Evolutionary conservation across 2,888 invertebrate species (phyloP).

Genomic region (Nomada flava): DNA sequence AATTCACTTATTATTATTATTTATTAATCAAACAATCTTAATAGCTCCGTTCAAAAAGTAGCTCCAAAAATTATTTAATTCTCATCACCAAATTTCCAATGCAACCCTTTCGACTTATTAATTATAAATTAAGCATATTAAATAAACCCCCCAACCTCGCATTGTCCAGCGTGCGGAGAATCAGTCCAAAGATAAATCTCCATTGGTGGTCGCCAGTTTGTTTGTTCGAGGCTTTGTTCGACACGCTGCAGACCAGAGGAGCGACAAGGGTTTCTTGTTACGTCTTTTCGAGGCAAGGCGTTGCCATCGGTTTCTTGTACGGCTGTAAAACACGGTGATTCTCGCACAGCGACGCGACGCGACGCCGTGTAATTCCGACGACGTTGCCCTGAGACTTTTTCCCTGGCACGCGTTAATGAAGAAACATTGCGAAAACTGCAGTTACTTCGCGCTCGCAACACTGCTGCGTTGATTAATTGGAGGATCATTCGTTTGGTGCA

Average conservation of each 20-base stretch:
- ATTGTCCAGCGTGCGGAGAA: not conserved
- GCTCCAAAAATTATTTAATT: no score
- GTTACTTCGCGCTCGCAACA: not conserved
- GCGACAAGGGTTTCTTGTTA: slow-evolving; percentile 33
- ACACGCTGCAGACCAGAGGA: slow-evolving; percentile 5
- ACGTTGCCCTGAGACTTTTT: not conserved
- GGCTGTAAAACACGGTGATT: slow-evolving; percentile 26
- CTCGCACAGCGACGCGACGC: slow-evolving; percentile 22
- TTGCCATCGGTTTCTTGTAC: slow-evolving; percentile 36
- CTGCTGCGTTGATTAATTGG: slow-evolving; percentile 10
- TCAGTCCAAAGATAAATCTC: slow-evolving; percentile 14
- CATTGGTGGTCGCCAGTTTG: slow-evolving; percentile 1
- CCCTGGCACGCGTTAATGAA: slow-evolving; percentile 10
- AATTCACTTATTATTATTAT: no score
- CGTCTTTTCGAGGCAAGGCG: slow-evolving; percentile 16
- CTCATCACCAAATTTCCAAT: no score
- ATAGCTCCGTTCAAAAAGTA: no score
- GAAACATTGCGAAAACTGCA: slow-evolving; percentile 20
- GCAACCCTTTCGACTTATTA: no score
- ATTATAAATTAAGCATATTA: no score
- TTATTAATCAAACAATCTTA: no score
- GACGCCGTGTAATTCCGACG: slow-evolving; percentile 19
- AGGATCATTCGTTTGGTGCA: not conserved
- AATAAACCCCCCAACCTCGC: no score
- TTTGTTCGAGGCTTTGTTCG: slow-evolving; percentile 8